A percentile compares a stretch with the other conserved stretches of the same genome.
Evolutionary conservation across 2,888 invertebrate genomes (phyloP).

Genomic region (Cataglyphis cursor): DNA sequence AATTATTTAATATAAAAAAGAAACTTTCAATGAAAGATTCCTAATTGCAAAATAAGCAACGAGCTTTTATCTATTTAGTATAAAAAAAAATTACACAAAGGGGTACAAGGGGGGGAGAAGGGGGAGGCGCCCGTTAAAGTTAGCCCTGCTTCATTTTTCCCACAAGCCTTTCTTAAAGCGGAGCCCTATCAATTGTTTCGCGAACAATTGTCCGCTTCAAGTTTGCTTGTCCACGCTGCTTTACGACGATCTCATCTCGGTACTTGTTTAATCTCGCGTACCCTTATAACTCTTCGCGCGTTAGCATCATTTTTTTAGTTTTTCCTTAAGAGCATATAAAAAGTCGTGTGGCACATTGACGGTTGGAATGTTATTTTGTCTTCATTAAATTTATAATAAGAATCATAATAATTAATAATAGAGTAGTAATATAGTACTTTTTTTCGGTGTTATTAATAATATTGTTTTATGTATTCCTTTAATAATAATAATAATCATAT

Average conservation of each 20-base stretch:
- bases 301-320: constrained; percentile 64
- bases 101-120: not conserved
- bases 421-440: constrained; percentile 84
- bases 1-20: too few relatives aligned
- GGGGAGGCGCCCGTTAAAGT: constrained; percentile 13
- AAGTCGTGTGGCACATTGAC: constrained; percentile 90
- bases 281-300: constrained; percentile 59
- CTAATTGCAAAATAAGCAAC: not conserved
- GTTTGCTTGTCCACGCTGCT: constrained; percentile 64
- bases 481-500: constrained; percentile 75
- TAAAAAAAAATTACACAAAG: constrained; percentile 8
- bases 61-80: not conserved
- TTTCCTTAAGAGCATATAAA: constrained; percentile 84
- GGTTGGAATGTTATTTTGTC: constrained; percentile 89
- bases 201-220: constrained; percentile 22
- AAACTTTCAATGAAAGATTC: not conserved
- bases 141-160: constrained; percentile 53
- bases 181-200: constrained; percentile 7
- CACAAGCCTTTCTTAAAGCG: constrained; percentile 13
- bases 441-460: constrained; percentile 78
- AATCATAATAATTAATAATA: constrained; percentile 80
- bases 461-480: constrained; percentile 79
- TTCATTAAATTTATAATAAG: constrained; percentile 83
- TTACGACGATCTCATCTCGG: constrained; percentile 65
- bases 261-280: constrained; percentile 65